phyloP scores from a whole-genome alignment of 2,113 vertebrate species.

The Nicator chloris region DNA sequence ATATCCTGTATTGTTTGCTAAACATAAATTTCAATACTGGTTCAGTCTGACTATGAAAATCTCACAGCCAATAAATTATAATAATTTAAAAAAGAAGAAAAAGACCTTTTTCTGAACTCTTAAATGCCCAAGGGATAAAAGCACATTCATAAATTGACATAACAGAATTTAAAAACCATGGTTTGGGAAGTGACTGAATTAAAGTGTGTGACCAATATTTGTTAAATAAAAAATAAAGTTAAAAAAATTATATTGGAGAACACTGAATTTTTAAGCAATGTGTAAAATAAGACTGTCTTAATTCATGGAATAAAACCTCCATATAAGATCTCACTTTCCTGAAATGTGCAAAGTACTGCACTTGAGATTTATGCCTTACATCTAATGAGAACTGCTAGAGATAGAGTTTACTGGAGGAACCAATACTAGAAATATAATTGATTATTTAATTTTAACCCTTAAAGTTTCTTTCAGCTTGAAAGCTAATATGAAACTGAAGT shows the following conservation, averaged over 20 bases:
- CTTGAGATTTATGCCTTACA: background rate
- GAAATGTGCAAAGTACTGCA: constrained; percentile 10
- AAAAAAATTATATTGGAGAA: background rate
- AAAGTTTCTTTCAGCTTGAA: background rate
- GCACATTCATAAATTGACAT: background rate
- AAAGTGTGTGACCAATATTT: background rate
- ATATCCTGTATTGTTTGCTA: background rate
- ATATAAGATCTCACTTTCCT: background rate
- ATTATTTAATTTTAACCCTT: background rate
- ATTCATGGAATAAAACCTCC: constrained; percentile 10
- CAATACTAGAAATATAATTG: background rate
- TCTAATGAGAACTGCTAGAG: background rate
- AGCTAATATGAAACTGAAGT: background rate
- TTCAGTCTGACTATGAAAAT: background rate
- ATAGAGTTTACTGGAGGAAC: background rate
- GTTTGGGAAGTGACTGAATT: constrained; percentile 9
- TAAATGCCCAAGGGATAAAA: constrained; percentile 48
- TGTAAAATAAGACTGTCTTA: background rate
- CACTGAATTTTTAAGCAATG: background rate
- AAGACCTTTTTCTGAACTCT: constrained; percentile 9
- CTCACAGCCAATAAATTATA: background rate
- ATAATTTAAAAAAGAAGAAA: background rate
- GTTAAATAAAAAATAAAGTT: background rate
- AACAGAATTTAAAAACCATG: constrained; percentile 2
- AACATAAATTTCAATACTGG: background rate